These are phyloP conservation scores for Gymnocypris eckloni DNA, from an alignment of 2,797 vertebrate species.

Conservation along the genomic window DNA sequence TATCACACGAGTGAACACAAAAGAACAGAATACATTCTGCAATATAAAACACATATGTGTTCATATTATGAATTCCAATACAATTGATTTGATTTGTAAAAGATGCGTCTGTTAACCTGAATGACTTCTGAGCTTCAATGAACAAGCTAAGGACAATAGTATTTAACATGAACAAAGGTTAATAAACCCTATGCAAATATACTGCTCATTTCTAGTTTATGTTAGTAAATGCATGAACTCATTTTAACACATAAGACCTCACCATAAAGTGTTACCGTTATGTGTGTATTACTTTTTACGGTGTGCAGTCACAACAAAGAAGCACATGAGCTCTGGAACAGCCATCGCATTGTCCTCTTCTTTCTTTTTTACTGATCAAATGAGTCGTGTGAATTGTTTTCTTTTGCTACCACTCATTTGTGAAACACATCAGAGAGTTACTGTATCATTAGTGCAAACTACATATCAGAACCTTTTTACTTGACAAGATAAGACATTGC, in stretches of 20 bases:
- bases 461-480: conserved; percentile 75
- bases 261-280: neutral
- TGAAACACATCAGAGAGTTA: conserved; percentile 2
- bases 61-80: neutral
- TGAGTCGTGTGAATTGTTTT: neutral
- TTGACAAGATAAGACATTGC: conserved; percentile 70
- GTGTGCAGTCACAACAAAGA: conserved; percentile 73
- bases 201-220: neutral
- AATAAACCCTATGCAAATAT: neutral
- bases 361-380: conserved; percentile 3
- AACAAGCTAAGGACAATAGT: neutral
- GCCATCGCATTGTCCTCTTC: conserved; percentile 63
- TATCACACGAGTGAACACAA: neutral
- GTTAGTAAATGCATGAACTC: neutral
- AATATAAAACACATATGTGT: neutral
- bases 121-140: neutral
- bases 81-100: neutral
- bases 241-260: neutral
- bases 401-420: conserved; percentile 2
- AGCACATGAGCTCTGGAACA: conserved; percentile 66
- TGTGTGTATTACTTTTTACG: neutral
- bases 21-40: conserved; percentile 39
- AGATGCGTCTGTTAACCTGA: neutral
- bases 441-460: conserved; percentile 66
- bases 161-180: neutral